These are phyloP conservation scores for Megatriorchis doriae DNA, from an alignment of 2,113 vertebrate genomes.

Conservation along the genomic window DNA sequence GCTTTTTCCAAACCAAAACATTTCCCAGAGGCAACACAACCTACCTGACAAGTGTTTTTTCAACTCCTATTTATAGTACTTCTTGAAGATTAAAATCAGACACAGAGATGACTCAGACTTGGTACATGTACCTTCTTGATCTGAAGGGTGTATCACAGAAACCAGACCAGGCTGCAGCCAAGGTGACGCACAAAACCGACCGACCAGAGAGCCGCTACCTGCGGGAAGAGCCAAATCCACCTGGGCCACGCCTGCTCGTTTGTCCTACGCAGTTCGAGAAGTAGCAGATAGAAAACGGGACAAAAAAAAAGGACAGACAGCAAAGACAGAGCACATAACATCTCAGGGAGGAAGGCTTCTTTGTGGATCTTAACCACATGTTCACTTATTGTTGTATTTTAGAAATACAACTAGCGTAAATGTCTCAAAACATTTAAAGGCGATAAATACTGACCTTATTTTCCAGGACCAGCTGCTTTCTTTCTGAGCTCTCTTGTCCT, in stretches of 20 bases:
- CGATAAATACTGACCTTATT: background rate
- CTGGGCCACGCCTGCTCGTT: fast-evolving
- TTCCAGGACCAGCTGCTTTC: background rate
- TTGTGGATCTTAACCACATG: background rate
- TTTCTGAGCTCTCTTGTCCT: background rate
- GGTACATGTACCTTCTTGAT: background rate
- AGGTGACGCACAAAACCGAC: fast-evolving
- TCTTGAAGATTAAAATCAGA: background rate
- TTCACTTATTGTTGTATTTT: background rate
- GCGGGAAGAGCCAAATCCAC: background rate
- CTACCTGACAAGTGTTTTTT: background rate
- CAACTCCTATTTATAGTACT: background rate
- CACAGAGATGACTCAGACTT: background rate
- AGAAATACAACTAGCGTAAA: background rate
- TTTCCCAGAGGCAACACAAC: background rate
- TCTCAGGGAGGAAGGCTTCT: background rate
- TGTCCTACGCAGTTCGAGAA: background rate
- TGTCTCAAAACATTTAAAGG: background rate
- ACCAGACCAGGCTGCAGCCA: background rate
- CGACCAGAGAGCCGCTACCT: background rate
- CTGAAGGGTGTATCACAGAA: background rate
- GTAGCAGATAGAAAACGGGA: background rate
- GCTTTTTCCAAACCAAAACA: background rate
- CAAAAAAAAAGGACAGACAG: background rate
- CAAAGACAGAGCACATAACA: background rate